Conservation (phyloP, 2,797 vertebrate genomes). For the Coracias cyanogaster region DNA sequence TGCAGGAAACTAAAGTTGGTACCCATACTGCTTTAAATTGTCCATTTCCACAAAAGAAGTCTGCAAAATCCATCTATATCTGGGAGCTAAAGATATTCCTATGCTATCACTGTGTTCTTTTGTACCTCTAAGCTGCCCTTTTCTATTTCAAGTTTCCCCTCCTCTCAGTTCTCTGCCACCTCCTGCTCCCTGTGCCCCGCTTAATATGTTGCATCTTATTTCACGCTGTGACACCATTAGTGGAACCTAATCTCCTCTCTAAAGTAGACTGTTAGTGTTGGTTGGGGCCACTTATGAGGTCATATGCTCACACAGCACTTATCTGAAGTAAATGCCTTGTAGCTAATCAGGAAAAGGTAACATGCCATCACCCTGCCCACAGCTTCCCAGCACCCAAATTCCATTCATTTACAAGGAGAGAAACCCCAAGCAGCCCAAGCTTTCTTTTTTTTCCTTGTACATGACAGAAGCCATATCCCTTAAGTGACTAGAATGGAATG, state of each 20-base stretch:
- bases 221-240: slow-evolving; percentile 72
- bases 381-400: neutral
- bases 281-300: slow-evolving; percentile 64
- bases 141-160: neutral
- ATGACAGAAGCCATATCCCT: slow-evolving; percentile 38
- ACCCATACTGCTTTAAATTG: neutral
- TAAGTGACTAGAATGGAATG: slow-evolving; percentile 59
- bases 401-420: slow-evolving; percentile 22
- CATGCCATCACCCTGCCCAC: neutral
- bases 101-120: neutral
- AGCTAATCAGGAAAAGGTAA: slow-evolving; percentile 64
- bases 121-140: neutral
- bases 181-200: neutral
- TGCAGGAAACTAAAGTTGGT: neutral
- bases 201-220: slow-evolving; percentile 58
- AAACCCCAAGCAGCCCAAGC: slow-evolving; percentile 2
- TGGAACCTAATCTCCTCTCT: slow-evolving; percentile 63
- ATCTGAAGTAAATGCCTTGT: slow-evolving; percentile 61
- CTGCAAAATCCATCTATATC: neutral
- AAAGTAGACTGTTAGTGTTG: slow-evolving; percentile 60
- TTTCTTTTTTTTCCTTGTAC: slow-evolving; percentile 15
- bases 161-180: neutral
- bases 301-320: slow-evolving; percentile 50
- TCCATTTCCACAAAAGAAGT: neutral
- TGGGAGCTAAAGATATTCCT: neutral